Evolutionary conservation across 2,888 invertebrate species (phyloP).

Genomic region (Ormyrus nitidulus): DNA sequence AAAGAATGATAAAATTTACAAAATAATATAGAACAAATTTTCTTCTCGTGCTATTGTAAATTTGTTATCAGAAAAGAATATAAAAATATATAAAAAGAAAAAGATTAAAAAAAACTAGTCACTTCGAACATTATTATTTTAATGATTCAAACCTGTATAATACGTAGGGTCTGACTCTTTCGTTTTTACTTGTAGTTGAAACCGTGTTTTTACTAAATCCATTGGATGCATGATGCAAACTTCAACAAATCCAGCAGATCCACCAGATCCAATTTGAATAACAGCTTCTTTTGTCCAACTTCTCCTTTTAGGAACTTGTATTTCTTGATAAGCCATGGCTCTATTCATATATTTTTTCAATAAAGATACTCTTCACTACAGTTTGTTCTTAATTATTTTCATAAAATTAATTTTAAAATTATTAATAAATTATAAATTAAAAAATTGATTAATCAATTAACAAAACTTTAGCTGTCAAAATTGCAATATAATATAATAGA

Average conservation of each 20-base stretch:
- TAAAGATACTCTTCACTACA: neutral
- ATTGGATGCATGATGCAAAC: constrained; percentile 97
- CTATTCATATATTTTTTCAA: neutral
- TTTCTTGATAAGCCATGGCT: constrained; percentile 22
- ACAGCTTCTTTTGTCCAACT: constrained; percentile 81
- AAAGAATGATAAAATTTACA: too few relatives aligned
- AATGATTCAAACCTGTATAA: constrained; percentile 69
- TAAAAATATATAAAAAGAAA: constrained; percentile 1
- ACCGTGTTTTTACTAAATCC: constrained; percentile 94
- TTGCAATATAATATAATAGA: too few relatives aligned
- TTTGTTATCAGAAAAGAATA: neutral
- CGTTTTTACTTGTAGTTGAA: constrained; percentile 83
- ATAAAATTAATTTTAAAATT: too few relatives aligned
- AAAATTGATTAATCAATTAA: too few relatives aligned
- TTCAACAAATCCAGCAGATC: constrained; percentile 94
- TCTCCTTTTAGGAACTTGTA: constrained; percentile 11
- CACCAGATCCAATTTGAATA: constrained; percentile 91
- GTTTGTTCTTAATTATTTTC: too few relatives aligned
- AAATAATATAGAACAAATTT: too few relatives aligned
- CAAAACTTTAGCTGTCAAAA: too few relatives aligned
- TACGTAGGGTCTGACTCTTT: constrained; percentile 66
- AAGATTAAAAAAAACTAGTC: neutral
- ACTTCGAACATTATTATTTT: neutral
- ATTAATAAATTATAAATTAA: too few relatives aligned
- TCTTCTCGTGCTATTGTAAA: too few relatives aligned